Percentiles rank a stretch among this genome's conserved stretches.
Evolutionary conservation across 2,113 vertebrate species (phyloP).

Genomic region (Romanogobio albipinnatus): DNA sequence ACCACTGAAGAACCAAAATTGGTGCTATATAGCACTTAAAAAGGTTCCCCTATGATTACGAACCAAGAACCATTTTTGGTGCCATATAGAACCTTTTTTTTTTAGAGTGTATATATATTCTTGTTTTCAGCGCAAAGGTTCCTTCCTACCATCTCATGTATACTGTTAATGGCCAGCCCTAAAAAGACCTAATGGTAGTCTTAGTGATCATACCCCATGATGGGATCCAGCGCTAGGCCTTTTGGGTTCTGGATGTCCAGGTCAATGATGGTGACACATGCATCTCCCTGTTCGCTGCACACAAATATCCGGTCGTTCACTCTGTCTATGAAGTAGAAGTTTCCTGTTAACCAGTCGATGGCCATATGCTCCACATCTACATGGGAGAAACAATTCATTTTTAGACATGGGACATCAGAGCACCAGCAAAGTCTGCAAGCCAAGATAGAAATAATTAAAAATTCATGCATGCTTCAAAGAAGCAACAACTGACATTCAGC

Average conservation of each 20-base stretch:
- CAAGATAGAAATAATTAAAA: background rate
- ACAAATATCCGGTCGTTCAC: conserved; percentile 82
- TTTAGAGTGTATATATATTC: too few relatives aligned
- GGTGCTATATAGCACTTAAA: too few relatives aligned
- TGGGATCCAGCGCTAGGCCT: conserved; percentile 82
- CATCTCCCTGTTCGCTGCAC: conserved; percentile 76
- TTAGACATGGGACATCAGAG: background rate
- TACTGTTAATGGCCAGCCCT: background rate
- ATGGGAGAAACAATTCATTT: conserved; percentile 20
- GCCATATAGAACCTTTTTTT: too few relatives aligned
- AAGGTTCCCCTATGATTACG: too few relatives aligned
- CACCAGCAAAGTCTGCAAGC: background rate
- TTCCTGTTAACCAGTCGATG: conserved; percentile 85
- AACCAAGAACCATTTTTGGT: too few relatives aligned
- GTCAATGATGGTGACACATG: conserved; percentile 83
- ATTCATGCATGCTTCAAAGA: conserved; percentile 14
- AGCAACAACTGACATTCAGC: background rate
- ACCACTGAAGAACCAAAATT: too few relatives aligned
- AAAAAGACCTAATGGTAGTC: background rate
- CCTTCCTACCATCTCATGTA: background rate
- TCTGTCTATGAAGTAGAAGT: conserved; percentile 85
- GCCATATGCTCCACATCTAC: conserved; percentile 85
- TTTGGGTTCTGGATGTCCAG: conserved; percentile 83
- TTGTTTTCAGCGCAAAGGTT: background rate
- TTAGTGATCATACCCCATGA: conserved; percentile 77